Conservation (phyloP, 2,113 vertebrate species). For the Thermophis baileyi region DNA sequence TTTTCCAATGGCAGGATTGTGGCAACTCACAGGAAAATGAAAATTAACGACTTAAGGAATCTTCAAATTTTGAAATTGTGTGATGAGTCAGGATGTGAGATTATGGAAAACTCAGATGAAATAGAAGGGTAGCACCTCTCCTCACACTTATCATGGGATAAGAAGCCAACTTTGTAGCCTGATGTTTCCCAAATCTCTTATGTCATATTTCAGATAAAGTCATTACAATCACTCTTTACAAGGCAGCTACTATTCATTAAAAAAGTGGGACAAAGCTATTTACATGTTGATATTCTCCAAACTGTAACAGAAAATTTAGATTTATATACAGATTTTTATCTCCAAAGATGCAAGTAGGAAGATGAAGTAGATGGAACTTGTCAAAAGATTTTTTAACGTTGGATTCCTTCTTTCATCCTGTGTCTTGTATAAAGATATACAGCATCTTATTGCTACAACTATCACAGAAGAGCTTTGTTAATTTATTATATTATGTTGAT, state of each 20-base stretch:
- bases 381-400: conserved; percentile 60
- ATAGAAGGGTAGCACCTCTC: no score
- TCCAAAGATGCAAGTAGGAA: conserved; percentile 49
- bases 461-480: conserved; percentile 23
- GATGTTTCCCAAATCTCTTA: neutral
- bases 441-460: conserved; percentile 36
- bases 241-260: conserved; percentile 4
- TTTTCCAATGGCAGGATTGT: neutral
- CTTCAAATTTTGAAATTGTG: neutral
- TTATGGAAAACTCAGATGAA: neutral
- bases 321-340: conserved; percentile 46
- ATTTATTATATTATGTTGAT: conserved; percentile 32
- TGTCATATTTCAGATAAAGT: neutral
- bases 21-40: neutral
- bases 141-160: neutral
- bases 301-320: conserved; percentile 32
- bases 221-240: neutral
- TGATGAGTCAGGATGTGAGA: neutral
- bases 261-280: conserved; percentile 33
- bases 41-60: neutral
- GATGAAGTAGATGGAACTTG: conserved; percentile 58
- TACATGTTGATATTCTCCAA: conserved; percentile 30
- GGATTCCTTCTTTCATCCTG: conserved; percentile 44
- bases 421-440: conserved; percentile 33
- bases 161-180: neutral